Conservation (phyloP, 2,888 invertebrate species). For the Rotaria magnacalcarata region DNA sequence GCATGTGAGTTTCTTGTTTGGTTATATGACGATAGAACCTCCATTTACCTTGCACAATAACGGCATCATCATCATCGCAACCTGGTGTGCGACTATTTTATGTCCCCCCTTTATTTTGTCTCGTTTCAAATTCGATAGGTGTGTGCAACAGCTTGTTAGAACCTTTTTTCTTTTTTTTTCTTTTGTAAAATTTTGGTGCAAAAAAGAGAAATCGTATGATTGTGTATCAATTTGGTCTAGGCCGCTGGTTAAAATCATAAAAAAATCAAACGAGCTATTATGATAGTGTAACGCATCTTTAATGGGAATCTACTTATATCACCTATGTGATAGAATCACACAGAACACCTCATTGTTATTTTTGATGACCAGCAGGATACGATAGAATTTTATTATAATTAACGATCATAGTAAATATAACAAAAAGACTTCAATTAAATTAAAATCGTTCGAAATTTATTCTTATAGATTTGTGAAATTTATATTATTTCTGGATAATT, state of each 20-base stretch:
- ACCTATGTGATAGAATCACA: neutral
- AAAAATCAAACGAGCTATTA: neutral
- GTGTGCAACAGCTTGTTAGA: conserved; percentile 33
- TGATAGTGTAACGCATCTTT: no score
- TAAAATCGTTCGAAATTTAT: neutral
- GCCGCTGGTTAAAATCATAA: neutral
- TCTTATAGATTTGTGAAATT: no score
- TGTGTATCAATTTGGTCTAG: neutral
- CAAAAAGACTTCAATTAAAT: neutral
- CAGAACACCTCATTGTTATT: neutral
- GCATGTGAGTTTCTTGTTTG: no score
- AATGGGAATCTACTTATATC: neutral
- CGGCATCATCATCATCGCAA: conserved; percentile 5
- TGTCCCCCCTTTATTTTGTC: neutral
- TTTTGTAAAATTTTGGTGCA: neutral
- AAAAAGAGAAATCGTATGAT: neutral
- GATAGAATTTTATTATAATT: neutral
- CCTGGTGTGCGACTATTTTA: neutral
- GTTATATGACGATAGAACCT: neutral
- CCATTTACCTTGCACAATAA: neutral
- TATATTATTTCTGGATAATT: no score
- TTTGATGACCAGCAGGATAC: neutral
- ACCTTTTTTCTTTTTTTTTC: neutral
- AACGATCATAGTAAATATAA: neutral
- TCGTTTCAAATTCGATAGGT: neutral